Conservation (phyloP, 1,140 invertebrate genomes). For the Rhagoletis pomonella region DNA sequence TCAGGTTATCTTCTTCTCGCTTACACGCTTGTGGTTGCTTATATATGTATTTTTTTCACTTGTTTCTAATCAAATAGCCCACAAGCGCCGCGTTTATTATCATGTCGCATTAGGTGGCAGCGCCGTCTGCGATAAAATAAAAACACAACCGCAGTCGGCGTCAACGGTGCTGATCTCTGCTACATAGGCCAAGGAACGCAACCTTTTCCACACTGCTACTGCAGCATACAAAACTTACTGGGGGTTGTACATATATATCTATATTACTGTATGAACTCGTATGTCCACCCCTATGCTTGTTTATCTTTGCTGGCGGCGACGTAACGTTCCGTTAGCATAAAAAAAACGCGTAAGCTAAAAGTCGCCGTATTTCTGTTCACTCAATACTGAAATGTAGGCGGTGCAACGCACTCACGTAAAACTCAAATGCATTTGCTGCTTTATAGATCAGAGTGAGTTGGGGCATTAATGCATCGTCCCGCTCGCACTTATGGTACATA, state of each 20-base stretch:
- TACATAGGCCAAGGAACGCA: neutral
- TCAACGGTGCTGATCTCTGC: too few relatives aligned
- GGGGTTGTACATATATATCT: neutral
- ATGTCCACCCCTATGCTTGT: neutral
- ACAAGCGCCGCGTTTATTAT: neutral
- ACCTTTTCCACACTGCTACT: neutral
- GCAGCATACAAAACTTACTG: neutral
- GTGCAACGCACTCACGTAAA: constrained; percentile 17
- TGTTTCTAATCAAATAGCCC: neutral
- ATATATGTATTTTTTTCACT: neutral
- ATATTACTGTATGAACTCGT: neutral
- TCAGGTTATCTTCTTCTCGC: neutral
- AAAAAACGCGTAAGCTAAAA: constrained; percentile 3
- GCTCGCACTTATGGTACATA: neutral
- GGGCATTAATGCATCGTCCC: neutral
- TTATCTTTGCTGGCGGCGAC: neutral
- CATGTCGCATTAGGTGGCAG: constrained; percentile 3
- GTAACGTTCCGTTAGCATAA: constrained; percentile 5
- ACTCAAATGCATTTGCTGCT: constrained; percentile 6
- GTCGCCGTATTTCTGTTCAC: neutral
- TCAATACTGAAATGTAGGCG: constrained; percentile 24
- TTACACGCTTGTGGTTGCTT: neutral
- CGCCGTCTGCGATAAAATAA: neutral
- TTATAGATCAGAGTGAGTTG: neutral
- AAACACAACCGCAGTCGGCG: constrained; percentile 1